Conservation (phyloP, 1,140 invertebrate genomes). For the Hesperophylax magnus region DNA sequence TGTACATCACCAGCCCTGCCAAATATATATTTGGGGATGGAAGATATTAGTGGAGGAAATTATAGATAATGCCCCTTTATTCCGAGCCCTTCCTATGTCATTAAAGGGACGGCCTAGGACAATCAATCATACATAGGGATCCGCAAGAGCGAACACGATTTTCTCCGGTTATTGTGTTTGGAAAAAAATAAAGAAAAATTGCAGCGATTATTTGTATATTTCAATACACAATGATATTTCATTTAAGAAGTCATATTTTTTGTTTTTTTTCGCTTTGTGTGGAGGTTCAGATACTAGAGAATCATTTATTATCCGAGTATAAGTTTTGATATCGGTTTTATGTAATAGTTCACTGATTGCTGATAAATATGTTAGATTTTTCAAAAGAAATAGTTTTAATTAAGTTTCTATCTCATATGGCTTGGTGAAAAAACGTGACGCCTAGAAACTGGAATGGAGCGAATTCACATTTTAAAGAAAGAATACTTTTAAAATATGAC, state of each 20-base stretch:
- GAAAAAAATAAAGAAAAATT: conserved; percentile 30
- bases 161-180: conserved; percentile 29
- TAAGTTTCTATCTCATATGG: no score
- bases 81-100: conserved; percentile 40
- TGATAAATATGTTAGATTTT: no score
- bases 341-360: no score
- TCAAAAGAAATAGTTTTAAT: no score
- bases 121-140: conserved; percentile 48
- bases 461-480: no score
- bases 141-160: conserved; percentile 29
- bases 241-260: conserved; percentile 24
- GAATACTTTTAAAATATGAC: no score
- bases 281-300: no score
- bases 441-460: no score
- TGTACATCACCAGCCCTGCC: neutral
- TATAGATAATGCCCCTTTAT: conserved; percentile 49
- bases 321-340: no score
- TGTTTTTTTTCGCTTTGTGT: neutral
- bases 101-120: conserved; percentile 18
- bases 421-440: no score
- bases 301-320: no score
- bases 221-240: neutral
- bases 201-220: conserved; percentile 30
- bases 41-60: conserved; percentile 50
- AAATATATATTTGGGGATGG: conserved; percentile 10